Evolutionary conservation across 2,113 vertebrate species (phyloP), one percentile per base, ranked within the genome.

Genomic region (Corythornis vintsioides): DNA sequence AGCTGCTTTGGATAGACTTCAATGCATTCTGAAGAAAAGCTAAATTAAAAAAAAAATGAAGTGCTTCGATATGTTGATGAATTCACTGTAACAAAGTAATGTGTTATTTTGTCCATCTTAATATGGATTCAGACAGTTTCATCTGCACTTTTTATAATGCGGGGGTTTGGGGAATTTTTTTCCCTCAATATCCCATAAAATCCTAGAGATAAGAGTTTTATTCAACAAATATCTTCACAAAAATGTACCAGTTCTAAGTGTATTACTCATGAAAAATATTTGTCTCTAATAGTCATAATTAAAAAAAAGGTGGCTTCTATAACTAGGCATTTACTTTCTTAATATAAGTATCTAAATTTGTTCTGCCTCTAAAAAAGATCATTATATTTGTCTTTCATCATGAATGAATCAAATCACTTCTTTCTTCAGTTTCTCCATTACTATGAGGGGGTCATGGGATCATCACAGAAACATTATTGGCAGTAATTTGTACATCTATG

Each of bases 41-140:
- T 90, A 21, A 92, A 76, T 82, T 79, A 63, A 91, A 93, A 93
- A 73, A 10, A 24, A 12, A 65, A 47, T 71, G 35, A 72, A 73
- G 38, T 40, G 11, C 48, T 74, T 72, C n/a, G 31, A 35, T 70
- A 85, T 91, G 8, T 33, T 67, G 55, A 73, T 48, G 5, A 70
- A 80, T 91, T 79, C 29, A 29, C 31, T n/a, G 13, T 59, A 57
- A 35, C 15, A 76, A 83, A 84, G 3, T 45, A 87, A 24, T 2
- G 8, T 20, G 69, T 67, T 73, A 5, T 38, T 47, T 85, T 76
- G 31, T 22, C 14, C 18, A n/a, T 50, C 9, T 47, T 81, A 9
- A 69, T 63, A 47, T 5, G 11, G 11, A 33, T 59, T 64, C 63
- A 64, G 4, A 43, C 45, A 13, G 13, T 74, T 84, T 79, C 70